phyloP scores from a whole-genome alignment of 2,113 vertebrate genomes.

The Odontophorus gujanensis region DNA sequence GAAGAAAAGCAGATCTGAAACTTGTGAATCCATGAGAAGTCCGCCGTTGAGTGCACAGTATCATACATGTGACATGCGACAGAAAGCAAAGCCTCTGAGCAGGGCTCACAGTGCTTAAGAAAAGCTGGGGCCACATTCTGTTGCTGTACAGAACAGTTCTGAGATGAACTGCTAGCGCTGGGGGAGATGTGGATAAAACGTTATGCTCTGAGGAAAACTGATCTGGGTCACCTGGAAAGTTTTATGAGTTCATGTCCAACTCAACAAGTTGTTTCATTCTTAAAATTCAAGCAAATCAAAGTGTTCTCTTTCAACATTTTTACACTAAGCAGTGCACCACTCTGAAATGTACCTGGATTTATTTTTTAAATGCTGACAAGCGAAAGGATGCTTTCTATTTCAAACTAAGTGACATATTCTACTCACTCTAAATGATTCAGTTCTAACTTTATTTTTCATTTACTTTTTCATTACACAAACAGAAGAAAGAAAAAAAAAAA shows the following conservation, averaged over 20 bases:
- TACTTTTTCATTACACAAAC: not conserved
- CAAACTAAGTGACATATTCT: conserved; percentile 11
- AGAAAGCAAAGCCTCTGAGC: not conserved
- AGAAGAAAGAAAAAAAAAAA: not conserved
- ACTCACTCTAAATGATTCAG: not conserved
- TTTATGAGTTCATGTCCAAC: conserved; percentile 41
- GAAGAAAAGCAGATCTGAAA: not conserved
- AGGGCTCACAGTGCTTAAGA: not conserved
- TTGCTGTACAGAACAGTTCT: not conserved
- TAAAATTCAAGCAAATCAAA: conserved; percentile 39
- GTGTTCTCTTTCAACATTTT: conserved; percentile 36
- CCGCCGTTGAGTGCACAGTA: not conserved
- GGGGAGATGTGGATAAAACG: not conserved
- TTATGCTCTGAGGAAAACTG: conserved; percentile 36
- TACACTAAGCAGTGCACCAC: conserved; percentile 22
- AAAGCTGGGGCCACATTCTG: not conserved
- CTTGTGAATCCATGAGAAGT: not conserved
- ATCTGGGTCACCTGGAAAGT: conserved; percentile 53
- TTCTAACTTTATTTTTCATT: not conserved
- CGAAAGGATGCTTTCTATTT: not conserved
- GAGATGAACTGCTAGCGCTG: not conserved
- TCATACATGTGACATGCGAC: not conserved
- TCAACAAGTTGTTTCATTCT: conserved; percentile 56
- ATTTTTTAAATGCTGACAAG: conserved; percentile 34
- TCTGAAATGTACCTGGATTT: conserved; percentile 12